Base-by-base conservation (phyloP, 2,113 vertebrate genomes). In the Gopherus flavomarginatus region DNA sequence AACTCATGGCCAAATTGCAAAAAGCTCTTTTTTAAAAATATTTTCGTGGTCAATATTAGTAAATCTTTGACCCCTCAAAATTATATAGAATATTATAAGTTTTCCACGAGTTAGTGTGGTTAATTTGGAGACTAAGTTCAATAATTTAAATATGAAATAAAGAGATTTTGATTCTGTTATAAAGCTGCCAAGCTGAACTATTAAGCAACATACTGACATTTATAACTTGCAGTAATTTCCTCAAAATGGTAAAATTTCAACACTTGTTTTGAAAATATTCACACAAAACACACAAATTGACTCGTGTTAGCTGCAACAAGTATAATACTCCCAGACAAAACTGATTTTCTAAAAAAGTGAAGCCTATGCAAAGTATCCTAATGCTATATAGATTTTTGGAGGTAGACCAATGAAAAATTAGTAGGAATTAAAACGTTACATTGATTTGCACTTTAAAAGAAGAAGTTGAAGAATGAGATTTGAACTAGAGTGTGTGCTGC, bases 401-500 rank as follows among this genome's bases (percentile, higher is more conserved):
- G 81, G 31, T 7, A 86, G 54, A 95, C 12, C 2, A 12, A 82
- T 22, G 26, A 86, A 59, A 54, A 2, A 38, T 29, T 52, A 35
- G 87, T 56, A n/a, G 11, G 17, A 56, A 27, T 72, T 26, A 12
- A 21, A n/a, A 56, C 5, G 81, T 94, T 57, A 44, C 5, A 79
- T 72, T 22, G 29, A 35, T 50, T 17, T 75, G 21, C 81, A 49
- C 38, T 81, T 77, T 8, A 86, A 59, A 87, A 22, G 11, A 90
- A 83, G 77, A 91, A 91, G 89, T 38, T 31, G 59, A 62, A 62
- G 14, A 62, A 17, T 3, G 6, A 62, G 59, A 13, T 89, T 79
- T 0, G 0, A 84, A 88, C 1, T 49, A 49, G 11, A 49, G 49
- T 49, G 49, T 49, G 49, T 49, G 11, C 49, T 49, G 49, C 49